Evolutionary conservation across 2,113 vertebrate species (phyloP), one percentile per base, ranked within the genome.

Genomic region (Oncorhynchus gorbuscha): DNA sequence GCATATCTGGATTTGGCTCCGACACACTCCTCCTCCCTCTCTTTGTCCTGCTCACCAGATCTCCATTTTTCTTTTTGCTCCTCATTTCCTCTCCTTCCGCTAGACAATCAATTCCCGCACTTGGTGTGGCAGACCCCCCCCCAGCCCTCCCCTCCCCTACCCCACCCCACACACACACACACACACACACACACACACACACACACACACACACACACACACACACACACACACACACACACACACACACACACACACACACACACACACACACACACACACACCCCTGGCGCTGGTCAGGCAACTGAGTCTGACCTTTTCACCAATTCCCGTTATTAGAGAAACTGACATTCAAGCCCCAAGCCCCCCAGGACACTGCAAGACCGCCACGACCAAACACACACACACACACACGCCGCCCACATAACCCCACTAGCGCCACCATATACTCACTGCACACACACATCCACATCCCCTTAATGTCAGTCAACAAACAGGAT

Each of bases 331-430:
- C 82, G 84, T 90, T 93, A 92, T 93, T 92, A 94, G 92, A 93
- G 91, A 91, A 92, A 92, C 89, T 93, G 92, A 93, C 93, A 93
- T 93, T 93, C 92, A 92, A 89, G 90, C 89, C 86, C 81, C 69
- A 81, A 88, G 84, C 87, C 92, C 86, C 39, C 77, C 81, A 90
- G 90, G 90, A 92, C 86, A 89, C 79, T 79, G 86, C 77, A 66
- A 85, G 82, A 84, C 75, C 72, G 73, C 78, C 28, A 45, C 39
- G 39, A 45, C 39, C 39, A 45, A 45, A 68, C 71, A 76, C 51
- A 71, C 39, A 71, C 51, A 71, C 39, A 71, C 69, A 71, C 69
- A 18, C 69, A 16, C 16, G 14, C 14, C 13, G 51, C 51, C 51
- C 51, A 55, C 51, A 18, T 18, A 55, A 4, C 51, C 51, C 16